Percentiles rank a stretch among this genome's conserved stretches.
These are phyloP conservation scores for Noturus placidus DNA, from an alignment of 2,113 vertebrate genomes.

Conservation along the genomic window DNA sequence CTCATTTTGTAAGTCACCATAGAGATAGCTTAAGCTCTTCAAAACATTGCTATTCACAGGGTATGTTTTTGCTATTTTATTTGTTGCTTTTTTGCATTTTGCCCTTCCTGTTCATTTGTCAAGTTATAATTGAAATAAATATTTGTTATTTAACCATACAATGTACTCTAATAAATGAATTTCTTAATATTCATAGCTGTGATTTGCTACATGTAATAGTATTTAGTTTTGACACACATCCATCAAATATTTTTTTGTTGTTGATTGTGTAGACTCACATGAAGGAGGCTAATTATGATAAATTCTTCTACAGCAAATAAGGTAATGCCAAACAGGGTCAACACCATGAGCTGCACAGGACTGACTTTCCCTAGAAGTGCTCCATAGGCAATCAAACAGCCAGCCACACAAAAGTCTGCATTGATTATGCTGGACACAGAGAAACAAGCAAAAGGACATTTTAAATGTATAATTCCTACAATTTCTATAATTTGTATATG, in stretches of 20 bases:
- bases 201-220: neutral
- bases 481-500: neutral
- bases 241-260: neutral
- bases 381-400: conserved; percentile 91
- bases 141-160: neutral
- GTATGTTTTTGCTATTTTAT: neutral
- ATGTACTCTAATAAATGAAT: neutral
- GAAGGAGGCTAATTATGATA: conserved; percentile 83
- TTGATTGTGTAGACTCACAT: conserved; percentile 74
- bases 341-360: conserved; percentile 87
- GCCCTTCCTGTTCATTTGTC: neutral
- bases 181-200: neutral
- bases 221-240: neutral
- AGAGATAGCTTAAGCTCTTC: neutral
- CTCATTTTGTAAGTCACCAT: conserved; percentile 1
- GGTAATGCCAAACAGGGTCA: conserved; percentile 91
- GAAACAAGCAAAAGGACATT: neutral
- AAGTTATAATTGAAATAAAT: neutral
- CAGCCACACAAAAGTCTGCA: conserved; percentile 94
- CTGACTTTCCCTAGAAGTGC: conserved; percentile 92
- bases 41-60: neutral
- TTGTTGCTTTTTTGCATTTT: neutral
- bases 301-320: conserved; percentile 89
- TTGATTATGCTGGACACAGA: conserved; percentile 83
- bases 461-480: neutral